phyloP scores from a whole-genome alignment of 2,113 vertebrate genomes.

The Gallinago jamesoni region DNA sequence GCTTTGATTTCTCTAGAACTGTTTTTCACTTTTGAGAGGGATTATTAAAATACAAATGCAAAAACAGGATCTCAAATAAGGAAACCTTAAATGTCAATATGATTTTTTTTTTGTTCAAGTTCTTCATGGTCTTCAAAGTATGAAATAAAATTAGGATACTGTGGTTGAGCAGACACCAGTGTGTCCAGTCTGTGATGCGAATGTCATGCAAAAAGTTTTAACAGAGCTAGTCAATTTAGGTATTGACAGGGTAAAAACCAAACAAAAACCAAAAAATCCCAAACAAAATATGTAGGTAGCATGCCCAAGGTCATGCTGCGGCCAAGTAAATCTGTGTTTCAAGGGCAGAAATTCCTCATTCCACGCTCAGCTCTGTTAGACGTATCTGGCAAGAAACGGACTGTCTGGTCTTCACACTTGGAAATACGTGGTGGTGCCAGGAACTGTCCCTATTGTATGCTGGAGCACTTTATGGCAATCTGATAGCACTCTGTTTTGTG shows the following conservation, averaged over 20 bases:
- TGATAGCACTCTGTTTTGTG: not conserved
- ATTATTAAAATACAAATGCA: not conserved
- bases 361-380: not conserved
- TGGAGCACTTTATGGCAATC: not conserved
- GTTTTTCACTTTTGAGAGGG: not conserved
- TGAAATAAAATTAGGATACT: not conserved
- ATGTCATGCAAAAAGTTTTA: not conserved
- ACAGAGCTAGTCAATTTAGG: not conserved
- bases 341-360: not conserved
- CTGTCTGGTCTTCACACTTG: not conserved
- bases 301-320: not conserved
- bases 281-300: not conserved
- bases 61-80: not conserved
- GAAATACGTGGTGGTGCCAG: not conserved
- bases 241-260: not conserved
- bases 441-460: not conserved
- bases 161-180: not conserved
- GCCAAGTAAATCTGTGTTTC: not conserved
- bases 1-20: not conserved
- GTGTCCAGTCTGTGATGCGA: not conserved
- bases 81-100: not conserved
- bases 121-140: not conserved
- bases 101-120: not conserved
- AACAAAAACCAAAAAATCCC: rapidly evolving
- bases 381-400: not conserved